These are phyloP conservation scores for Cyprinodon tularosa DNA, from an alignment of 2,113 vertebrate genomes.

Conservation along the genomic window DNA sequence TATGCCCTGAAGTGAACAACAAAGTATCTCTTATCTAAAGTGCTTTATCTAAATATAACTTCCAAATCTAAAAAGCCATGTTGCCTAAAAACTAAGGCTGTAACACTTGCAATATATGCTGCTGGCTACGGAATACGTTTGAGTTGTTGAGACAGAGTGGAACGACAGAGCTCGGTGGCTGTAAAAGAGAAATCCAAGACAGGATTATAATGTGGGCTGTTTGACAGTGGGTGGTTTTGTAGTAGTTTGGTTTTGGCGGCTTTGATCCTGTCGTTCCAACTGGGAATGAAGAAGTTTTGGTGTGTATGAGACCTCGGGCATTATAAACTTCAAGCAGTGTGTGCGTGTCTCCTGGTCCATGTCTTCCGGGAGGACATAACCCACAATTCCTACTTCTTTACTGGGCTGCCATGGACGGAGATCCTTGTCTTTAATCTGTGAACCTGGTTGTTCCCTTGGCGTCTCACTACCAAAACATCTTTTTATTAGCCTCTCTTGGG, in stretches of 20 bases:
- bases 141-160: constrained; percentile 14
- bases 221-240: constrained; percentile 27
- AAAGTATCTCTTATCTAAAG: too few species aligned
- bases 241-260: constrained; percentile 6
- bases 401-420: constrained; percentile 88
- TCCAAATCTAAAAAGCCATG: constrained; percentile 10
- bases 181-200: constrained; percentile 67
- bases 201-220: constrained; percentile 42
- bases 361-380: constrained; percentile 84
- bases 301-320: constrained; percentile 86
- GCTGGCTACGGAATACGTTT: constrained; percentile 33
- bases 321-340: constrained; percentile 85
- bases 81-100: constrained; percentile 23
- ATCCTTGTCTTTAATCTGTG: constrained; percentile 85
- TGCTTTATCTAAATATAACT: not conserved
- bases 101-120: constrained; percentile 5
- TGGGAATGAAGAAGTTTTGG: constrained; percentile 79
- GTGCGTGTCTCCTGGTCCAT: constrained; percentile 65
- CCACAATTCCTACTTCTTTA: constrained; percentile 83
- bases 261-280: constrained; percentile 67
- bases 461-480: constrained; percentile 78
- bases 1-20: too few species aligned
- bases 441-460: constrained; percentile 73
- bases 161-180: not conserved
- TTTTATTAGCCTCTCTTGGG: constrained; percentile 78